These are phyloP conservation scores for Cryptomyrus ogoouensis DNA, from an alignment of 2,113 vertebrate genomes.

Conservation along the genomic window DNA sequence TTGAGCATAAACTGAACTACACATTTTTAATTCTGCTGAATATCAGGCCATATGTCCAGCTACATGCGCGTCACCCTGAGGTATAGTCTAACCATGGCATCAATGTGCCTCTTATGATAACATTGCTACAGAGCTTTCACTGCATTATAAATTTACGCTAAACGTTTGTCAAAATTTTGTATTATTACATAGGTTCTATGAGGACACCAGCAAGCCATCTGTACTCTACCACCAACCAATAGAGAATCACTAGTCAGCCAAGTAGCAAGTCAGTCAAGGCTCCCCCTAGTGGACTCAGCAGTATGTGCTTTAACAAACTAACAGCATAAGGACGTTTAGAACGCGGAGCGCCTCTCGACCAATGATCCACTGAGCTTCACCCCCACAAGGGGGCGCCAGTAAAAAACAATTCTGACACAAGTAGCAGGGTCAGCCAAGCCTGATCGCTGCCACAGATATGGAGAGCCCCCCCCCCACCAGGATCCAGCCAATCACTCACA, in stretches of 20 bases:
- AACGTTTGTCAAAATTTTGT: not conserved
- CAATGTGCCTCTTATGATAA: not conserved
- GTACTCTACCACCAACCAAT: not conserved
- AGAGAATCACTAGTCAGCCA: not conserved
- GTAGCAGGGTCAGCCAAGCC: not conserved
- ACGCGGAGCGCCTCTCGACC: not conserved
- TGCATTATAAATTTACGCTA: not conserved
- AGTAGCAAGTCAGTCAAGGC: not conserved
- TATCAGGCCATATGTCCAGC: not conserved
- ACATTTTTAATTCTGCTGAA: not conserved
- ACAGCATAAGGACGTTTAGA: not conserved
- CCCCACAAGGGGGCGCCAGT: not conserved
- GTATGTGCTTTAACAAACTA: not conserved
- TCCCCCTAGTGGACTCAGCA: not conserved
- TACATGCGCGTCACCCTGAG: not conserved
- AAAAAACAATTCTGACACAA: not conserved
- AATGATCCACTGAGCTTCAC: not conserved
- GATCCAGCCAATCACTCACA: not conserved
- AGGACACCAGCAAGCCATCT: not conserved
- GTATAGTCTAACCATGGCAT: not conserved
- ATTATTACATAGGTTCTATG: not conserved
- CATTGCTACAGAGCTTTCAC: not conserved
- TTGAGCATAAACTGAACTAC: not conserved
- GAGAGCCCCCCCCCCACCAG: not conserved
- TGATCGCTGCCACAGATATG: not conserved